phyloP scores from a whole-genome alignment of 2,797 vertebrate genomes.

The Neoniphon sammara region DNA sequence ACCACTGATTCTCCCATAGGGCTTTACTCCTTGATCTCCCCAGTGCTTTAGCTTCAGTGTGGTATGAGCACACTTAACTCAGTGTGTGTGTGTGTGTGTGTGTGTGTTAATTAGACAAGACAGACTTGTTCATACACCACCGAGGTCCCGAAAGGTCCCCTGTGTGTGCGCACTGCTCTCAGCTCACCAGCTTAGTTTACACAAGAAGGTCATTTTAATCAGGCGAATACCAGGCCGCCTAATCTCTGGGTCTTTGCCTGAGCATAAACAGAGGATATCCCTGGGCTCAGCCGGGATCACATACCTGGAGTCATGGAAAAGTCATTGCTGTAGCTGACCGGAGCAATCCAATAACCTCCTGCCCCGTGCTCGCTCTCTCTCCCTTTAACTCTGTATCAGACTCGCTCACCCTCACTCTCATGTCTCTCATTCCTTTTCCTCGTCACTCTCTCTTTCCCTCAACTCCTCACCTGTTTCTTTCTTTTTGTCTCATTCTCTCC shows the following conservation, averaged over 20 bases:
- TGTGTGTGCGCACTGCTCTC: constrained; percentile 59
- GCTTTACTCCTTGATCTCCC: constrained; percentile 51
- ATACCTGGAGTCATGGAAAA: constrained; percentile 79
- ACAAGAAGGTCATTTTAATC: constrained; percentile 83
- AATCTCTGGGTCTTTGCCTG: constrained; percentile 77
- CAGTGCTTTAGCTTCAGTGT: constrained; percentile 25
- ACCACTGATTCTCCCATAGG: constrained; percentile 42
- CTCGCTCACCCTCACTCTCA: constrained; percentile 11
- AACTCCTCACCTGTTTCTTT: neutral
- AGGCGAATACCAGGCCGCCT: constrained; percentile 80
- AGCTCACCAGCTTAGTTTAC: constrained; percentile 76
- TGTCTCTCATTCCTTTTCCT: constrained; percentile 7
- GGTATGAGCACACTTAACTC: constrained; percentile 31
- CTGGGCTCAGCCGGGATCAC: constrained; percentile 76
- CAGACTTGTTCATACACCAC: constrained; percentile 57
- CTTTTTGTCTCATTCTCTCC: neutral
- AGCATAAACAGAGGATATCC: constrained; percentile 83
- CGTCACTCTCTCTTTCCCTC: neutral
- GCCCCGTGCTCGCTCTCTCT: constrained; percentile 31
- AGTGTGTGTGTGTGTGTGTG: constrained; percentile 27
- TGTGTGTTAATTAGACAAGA: constrained; percentile 64
- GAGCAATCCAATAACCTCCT: constrained; percentile 64
- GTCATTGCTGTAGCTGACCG: constrained; percentile 72
- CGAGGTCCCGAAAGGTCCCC: constrained; percentile 65
- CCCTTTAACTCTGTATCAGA: constrained; percentile 25